Conservation (phyloP, 2,888 invertebrate genomes). For the Chelonus formosanus region DNA sequence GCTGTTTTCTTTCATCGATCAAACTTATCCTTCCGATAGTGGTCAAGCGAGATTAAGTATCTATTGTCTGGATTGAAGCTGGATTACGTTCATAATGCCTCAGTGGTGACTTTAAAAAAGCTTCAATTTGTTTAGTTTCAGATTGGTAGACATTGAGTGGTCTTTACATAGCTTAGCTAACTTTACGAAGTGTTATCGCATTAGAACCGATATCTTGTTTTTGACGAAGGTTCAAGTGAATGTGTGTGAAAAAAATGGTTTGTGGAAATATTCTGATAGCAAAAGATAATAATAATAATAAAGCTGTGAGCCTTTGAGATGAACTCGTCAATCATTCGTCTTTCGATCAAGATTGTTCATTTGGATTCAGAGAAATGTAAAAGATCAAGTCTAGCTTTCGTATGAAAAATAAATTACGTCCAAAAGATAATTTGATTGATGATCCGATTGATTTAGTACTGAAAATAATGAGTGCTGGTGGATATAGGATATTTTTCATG, state of each 20-base stretch:
- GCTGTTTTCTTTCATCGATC: conserved; percentile 26
- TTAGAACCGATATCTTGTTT: conserved; percentile 2
- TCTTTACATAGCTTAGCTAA: too few relatives aligned
- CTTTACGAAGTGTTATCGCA: conserved; percentile 13
- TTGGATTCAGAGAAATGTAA: background rate
- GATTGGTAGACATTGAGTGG: conserved; percentile 27
- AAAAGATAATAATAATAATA: conserved; percentile 10
- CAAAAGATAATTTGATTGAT: too few relatives aligned
- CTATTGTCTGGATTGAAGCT: conserved; percentile 52
- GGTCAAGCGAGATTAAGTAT: conserved; percentile 44
- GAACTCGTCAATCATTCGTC: conserved; percentile 20
- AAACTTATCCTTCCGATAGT: background rate
- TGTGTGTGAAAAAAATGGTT: conserved; percentile 9
- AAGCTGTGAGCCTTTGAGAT: conserved; percentile 7
- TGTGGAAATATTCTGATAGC: conserved; percentile 8
- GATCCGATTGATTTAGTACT: too few relatives aligned
- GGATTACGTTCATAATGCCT: conserved; percentile 52
- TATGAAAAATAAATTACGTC: background rate
- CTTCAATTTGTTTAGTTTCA: conserved; percentile 55
- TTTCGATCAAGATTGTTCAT: background rate
- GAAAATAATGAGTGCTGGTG: too few relatives aligned
- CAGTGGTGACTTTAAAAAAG: conserved; percentile 40
- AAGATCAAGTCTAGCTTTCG: background rate
- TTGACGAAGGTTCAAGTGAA: conserved; percentile 23
- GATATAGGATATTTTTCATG: too few relatives aligned